A percentile compares a stretch with the other conserved stretches of the same genome.
phyloP scores from a whole-genome alignment of 2,113 vertebrate genomes.

The Hyaena hyaena region DNA sequence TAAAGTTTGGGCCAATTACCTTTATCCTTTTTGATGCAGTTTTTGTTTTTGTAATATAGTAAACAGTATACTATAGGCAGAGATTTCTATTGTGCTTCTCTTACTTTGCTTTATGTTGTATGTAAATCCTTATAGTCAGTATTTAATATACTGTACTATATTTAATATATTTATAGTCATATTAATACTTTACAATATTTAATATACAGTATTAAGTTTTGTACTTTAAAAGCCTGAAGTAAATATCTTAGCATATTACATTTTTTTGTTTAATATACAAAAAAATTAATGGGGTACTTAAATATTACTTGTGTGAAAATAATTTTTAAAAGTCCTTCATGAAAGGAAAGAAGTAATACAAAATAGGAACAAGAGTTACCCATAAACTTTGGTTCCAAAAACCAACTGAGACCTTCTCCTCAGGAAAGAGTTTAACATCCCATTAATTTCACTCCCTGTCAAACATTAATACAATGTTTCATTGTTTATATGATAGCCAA shows the following conservation, averaged over 20 bases:
- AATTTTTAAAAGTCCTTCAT: too few species aligned
- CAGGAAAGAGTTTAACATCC: not conserved
- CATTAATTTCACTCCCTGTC: not conserved
- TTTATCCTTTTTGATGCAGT: not conserved
- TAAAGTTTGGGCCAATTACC: not conserved
- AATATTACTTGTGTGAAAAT: too few species aligned
- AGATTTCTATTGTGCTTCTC: not conserved
- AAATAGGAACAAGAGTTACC: too few species aligned
- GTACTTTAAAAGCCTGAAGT: not conserved
- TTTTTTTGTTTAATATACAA: too few species aligned
- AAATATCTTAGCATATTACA: not conserved
- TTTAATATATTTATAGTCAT: too few species aligned
- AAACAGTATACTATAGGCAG: not conserved
- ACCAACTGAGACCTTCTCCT: too few species aligned
- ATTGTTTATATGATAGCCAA: not conserved
- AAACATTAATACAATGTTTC: not conserved
- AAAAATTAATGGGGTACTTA: too few species aligned
- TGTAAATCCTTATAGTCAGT: not conserved
- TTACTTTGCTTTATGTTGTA: not conserved
- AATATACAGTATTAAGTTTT: not conserved
- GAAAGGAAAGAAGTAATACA: too few species aligned
- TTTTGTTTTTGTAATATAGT: not conserved
- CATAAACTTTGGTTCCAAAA: too few species aligned
- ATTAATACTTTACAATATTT: too few species aligned
- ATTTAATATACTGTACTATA: not conserved